These are phyloP conservation scores for Zapornia atra DNA, from an alignment of 2,113 vertebrate genomes.

Conservation along the genomic window DNA sequence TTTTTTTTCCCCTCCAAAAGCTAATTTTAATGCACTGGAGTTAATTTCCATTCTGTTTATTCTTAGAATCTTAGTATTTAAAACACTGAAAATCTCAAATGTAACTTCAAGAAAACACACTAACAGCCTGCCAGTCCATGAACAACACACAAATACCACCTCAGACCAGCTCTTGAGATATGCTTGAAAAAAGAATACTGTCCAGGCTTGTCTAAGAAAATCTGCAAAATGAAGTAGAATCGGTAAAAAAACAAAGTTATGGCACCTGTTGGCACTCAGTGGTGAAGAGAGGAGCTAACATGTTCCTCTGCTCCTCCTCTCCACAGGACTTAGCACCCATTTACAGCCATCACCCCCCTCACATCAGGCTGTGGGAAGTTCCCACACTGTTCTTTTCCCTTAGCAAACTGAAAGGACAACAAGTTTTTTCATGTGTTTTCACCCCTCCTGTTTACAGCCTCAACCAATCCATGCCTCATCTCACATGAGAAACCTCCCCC, in stretches of 20 bases:
- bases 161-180: background rate
- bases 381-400: background rate
- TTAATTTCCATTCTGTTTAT: background rate
- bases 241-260: background rate
- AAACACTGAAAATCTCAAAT: background rate
- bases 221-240: background rate
- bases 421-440: background rate
- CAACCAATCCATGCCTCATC: background rate
- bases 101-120: background rate
- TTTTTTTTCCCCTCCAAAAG: background rate
- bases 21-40: background rate
- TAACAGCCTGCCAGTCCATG: background rate
- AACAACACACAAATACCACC: background rate
- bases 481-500: background rate
- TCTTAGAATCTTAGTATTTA: background rate
- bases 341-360: background rate
- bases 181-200: background rate
- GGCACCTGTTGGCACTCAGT: background rate
- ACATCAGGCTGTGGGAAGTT: background rate
- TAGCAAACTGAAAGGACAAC: background rate
- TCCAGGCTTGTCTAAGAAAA: background rate
- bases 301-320: background rate
- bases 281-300: background rate
- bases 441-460: background rate
- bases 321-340: fast-evolving